Conservation (phyloP, 2,113 vertebrate species). For the Grantiella picta region DNA sequence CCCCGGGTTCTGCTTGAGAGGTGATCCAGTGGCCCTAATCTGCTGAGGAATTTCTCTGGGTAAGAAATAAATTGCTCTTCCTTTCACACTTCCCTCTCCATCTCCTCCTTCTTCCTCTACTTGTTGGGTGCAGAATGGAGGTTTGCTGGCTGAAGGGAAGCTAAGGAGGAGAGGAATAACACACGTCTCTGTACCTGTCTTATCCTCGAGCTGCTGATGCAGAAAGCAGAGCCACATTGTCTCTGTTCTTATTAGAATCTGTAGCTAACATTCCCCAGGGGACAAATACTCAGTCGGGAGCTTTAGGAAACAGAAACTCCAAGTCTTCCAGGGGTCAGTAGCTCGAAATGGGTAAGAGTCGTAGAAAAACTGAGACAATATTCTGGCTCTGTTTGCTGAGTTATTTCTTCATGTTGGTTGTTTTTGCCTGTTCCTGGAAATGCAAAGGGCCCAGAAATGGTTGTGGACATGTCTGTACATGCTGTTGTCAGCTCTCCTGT, state of each 20-base stretch:
- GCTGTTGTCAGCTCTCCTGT: constrained; percentile 7
- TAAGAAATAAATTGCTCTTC: neutral
- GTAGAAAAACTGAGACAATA: neutral
- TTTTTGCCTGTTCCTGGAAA: neutral
- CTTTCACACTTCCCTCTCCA: neutral
- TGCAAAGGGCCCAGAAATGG: neutral
- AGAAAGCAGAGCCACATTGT: neutral
- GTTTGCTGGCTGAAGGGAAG: neutral
- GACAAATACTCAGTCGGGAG: neutral
- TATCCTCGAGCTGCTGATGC: neutral
- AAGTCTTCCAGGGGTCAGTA: neutral
- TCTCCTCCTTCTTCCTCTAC: neutral
- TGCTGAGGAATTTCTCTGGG: neutral
- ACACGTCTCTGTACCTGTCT: neutral
- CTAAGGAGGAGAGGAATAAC: neutral
- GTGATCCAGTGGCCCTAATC: neutral
- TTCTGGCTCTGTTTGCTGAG: neutral
- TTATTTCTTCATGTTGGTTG: neutral
- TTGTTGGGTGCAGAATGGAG: neutral
- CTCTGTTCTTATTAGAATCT: neutral
- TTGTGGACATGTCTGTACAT: neutral
- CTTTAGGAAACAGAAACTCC: neutral
- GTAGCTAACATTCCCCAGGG: neutral
- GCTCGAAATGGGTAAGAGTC: neutral
- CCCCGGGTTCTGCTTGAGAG: neutral